phyloP scores from a whole-genome alignment of 2,888 invertebrate species.

The Lissocephala sabroskyi region DNA sequence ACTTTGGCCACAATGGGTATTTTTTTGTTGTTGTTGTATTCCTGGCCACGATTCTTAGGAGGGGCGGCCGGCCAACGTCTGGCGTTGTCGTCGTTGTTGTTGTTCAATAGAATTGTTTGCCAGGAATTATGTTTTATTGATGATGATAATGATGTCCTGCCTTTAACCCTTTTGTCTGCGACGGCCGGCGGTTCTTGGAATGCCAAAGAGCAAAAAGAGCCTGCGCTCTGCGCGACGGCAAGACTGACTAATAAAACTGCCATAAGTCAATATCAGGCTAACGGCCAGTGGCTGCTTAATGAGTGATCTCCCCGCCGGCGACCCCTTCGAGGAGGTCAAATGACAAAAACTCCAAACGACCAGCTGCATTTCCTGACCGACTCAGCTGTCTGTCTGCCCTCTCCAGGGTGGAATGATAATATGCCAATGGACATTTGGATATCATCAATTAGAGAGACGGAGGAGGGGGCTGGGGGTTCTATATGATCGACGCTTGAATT shows the following conservation, averaged over 20 bases:
- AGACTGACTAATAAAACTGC: slow-evolving; percentile 49
- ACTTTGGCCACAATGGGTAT: slow-evolving; percentile 43
- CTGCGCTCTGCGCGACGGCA: neutral
- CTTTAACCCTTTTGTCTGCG: slow-evolving; percentile 8
- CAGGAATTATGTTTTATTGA: slow-evolving; percentile 65
- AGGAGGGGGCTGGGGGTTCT: neutral
- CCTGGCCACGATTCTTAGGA: slow-evolving; percentile 25
- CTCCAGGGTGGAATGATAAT: slow-evolving; percentile 34
- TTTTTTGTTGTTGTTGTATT: no score
- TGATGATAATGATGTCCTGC: slow-evolving; percentile 65
- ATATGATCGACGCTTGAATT: slow-evolving; percentile 47
- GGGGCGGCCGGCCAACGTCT: neutral
- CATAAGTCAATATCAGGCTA: slow-evolving; percentile 58
- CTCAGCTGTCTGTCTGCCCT: neutral
- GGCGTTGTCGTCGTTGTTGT: slow-evolving; percentile 20
- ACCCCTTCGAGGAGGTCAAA: slow-evolving; percentile 13
- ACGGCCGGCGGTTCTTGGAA: slow-evolving; percentile 41
- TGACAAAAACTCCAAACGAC: no score
- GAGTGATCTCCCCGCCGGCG: slow-evolving; percentile 3
- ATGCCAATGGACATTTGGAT: slow-evolving; percentile 57
- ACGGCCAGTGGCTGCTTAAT: neutral
- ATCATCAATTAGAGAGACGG: slow-evolving; percentile 53
- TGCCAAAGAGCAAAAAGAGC: slow-evolving; percentile 24
- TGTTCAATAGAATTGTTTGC: slow-evolving; percentile 67
- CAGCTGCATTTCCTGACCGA: neutral